Conservation (phyloP, 2,888 invertebrate genomes). For the Caenorhabditis doughertyi region DNA sequence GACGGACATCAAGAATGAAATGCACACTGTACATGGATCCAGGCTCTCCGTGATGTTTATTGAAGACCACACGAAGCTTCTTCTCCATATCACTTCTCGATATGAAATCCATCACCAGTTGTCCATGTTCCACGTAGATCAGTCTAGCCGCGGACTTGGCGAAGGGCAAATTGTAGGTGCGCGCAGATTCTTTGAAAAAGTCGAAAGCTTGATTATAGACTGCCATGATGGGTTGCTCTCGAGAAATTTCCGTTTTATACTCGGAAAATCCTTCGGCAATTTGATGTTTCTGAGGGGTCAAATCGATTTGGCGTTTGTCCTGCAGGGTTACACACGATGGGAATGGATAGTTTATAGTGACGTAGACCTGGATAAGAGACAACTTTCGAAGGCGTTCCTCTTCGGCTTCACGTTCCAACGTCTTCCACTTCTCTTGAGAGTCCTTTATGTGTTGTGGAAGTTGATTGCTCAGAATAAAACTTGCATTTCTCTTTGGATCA, state of each 20-base stretch:
- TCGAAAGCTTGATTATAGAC: constrained; percentile 60
- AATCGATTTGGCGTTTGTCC: constrained; percentile 6
- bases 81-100: constrained; percentile 55
- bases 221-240: constrained; percentile 28
- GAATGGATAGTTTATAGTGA: constrained; percentile 56
- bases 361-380: constrained; percentile 52
- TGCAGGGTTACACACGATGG: constrained; percentile 32
- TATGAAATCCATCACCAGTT: constrained; percentile 14
- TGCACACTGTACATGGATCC: constrained; percentile 35
- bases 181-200: constrained; percentile 58
- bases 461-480: constrained; percentile 87
- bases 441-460: constrained; percentile 89
- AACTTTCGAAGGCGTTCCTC: constrained; percentile 56
- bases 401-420: constrained; percentile 86
- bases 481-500: constrained; percentile 74
- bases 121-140: constrained; percentile 37
- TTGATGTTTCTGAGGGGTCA: constrained; percentile 39
- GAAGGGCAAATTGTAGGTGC: constrained; percentile 27
- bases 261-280: constrained; percentile 55
- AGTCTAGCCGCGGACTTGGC: constrained; percentile 9
- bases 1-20: constrained; percentile 48
- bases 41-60: constrained; percentile 26
- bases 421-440: constrained; percentile 87
- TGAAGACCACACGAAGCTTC: constrained; percentile 37
- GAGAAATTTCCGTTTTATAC: constrained; percentile 59